These are phyloP conservation scores for Melanargia galathea DNA, from an alignment of 2,888 invertebrate genomes.

Conservation along the genomic window DNA sequence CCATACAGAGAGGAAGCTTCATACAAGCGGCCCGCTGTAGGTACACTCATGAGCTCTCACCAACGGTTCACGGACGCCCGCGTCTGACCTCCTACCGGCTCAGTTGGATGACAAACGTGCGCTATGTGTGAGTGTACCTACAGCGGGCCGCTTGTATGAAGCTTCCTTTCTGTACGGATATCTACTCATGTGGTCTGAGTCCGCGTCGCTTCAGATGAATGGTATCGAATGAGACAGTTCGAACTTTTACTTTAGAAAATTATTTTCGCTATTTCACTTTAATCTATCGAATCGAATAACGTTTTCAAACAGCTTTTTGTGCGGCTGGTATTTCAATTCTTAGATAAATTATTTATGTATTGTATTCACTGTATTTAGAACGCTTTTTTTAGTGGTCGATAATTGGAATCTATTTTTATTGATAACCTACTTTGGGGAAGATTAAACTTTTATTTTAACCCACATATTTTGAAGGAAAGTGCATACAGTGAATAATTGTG, in stretches of 20 bases:
- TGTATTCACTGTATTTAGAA: conserved; percentile 3
- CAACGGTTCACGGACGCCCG: no score
- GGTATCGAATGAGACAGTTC: conserved; percentile 29
- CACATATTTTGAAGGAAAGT: neutral
- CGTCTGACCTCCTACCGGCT: no score
- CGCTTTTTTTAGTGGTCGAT: neutral
- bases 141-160: no score
- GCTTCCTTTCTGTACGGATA: no score
- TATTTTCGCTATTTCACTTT: conserved; percentile 26
- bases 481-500: neutral
- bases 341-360: neutral
- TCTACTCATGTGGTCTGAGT: no score
- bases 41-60: no score
- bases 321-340: conserved; percentile 17
- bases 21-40: no score
- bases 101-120: no score
- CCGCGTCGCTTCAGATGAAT: conserved; percentile 31
- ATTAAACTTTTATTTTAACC: conserved; percentile 13
- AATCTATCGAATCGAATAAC: conserved; percentile 30
- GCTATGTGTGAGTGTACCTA: no score
- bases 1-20: no score
- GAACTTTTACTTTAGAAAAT: conserved; percentile 39
- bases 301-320: conserved; percentile 24
- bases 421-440: neutral
- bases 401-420: conserved; percentile 12